These are phyloP conservation scores for Drosophila tristis DNA, from an alignment of 1,140 invertebrate genomes.

Conservation along the genomic window DNA sequence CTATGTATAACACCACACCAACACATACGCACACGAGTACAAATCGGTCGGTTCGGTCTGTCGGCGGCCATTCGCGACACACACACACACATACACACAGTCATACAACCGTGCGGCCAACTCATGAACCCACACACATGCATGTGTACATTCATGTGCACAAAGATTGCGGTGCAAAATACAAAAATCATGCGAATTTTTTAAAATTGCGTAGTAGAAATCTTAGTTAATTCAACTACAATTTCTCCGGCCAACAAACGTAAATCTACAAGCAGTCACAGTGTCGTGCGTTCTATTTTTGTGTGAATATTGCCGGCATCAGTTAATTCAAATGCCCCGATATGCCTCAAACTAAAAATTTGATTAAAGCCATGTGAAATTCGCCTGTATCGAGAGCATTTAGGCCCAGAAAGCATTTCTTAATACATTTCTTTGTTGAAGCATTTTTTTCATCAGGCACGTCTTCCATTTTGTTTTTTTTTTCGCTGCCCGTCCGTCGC, in stretches of 20 bases:
- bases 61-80: conserved; percentile 66
- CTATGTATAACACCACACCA: conserved; percentile 82
- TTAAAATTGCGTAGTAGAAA: conserved; percentile 77
- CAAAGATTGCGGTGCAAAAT: conserved; percentile 79
- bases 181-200: conserved; percentile 78
- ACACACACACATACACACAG: conserved; percentile 39
- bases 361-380: conserved; percentile 29
- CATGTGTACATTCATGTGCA: neutral
- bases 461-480: conserved; percentile 80
- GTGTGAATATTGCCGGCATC: conserved; percentile 30
- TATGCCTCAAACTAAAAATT: neutral
- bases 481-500: conserved; percentile 45
- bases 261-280: conserved; percentile 7
- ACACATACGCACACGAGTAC: conserved; percentile 49
- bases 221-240: conserved; percentile 16
- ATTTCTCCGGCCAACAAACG: conserved; percentile 1
- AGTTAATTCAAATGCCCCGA: neutral
- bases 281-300: conserved; percentile 19
- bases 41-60: conserved; percentile 29
- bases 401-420: conserved; percentile 53
- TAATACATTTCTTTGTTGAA: conserved; percentile 70
- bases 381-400: conserved; percentile 26
- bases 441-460: conserved; percentile 69
- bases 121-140: conserved; percentile 46
- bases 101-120: conserved; percentile 27